Percentiles rank a stretch among this genome's conserved stretches.
Conservation (phyloP, 53 echinoderm and acorn worm species). For the Zoroaster sp. region DNA sequence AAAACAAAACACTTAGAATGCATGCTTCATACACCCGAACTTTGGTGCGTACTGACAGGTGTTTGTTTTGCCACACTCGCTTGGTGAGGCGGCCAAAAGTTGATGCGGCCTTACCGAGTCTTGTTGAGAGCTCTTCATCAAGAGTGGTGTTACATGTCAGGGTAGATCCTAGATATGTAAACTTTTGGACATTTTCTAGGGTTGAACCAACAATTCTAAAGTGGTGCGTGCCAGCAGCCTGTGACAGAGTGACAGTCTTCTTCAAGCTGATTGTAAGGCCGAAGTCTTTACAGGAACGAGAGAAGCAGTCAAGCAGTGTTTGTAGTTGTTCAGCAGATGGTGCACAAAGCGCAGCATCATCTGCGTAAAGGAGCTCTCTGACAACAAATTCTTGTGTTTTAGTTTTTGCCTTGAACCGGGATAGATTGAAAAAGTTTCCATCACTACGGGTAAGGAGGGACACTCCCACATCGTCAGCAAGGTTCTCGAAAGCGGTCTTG, state of each 20-base stretch:
- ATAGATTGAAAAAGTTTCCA: too few relatives aligned
- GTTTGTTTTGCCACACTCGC: neutral
- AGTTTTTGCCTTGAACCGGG: too few relatives aligned
- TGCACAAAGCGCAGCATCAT: neutral
- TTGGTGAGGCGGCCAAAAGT: neutral
- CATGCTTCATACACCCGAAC: too few relatives aligned
- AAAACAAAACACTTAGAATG: too few relatives aligned
- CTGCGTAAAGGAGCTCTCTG: too few relatives aligned
- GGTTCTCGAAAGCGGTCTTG: neutral
- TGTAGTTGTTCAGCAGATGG: neutral
- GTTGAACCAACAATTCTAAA: too few relatives aligned
- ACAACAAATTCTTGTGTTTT: too few relatives aligned
- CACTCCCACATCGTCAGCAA: neutral
- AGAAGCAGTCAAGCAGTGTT: neutral
- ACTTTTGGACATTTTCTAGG: neutral
- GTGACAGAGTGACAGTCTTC: too few relatives aligned
- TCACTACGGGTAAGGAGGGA: too few relatives aligned
- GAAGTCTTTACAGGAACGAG: constrained; percentile 6
- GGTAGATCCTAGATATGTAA: neutral
- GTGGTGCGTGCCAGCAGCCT: too few relatives aligned
- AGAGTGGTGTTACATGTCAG: neutral
- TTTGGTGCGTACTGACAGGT: neutral
- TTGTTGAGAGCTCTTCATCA: neutral
- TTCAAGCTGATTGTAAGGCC: too few relatives aligned
- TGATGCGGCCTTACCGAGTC: neutral